A percentile compares a stretch with the other conserved stretches of the same genome.
Evolutionary conservation across 2,888 invertebrate species (phyloP).

Genomic region (Chymomyza procnemis): DNA sequence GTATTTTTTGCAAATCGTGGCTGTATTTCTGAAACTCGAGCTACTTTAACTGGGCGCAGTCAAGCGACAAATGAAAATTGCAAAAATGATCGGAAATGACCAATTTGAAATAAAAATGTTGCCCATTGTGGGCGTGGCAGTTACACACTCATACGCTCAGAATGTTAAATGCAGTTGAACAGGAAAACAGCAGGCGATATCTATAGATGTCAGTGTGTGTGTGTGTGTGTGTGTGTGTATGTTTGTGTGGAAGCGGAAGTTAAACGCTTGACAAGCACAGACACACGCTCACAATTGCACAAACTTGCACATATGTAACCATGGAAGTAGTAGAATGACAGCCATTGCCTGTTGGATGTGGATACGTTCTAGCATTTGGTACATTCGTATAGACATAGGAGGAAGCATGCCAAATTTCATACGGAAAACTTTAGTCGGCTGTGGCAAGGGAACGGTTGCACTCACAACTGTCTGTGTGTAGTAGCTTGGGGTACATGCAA

Average conservation of each 20-base stretch:
- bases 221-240: background rate
- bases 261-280: conserved; percentile 49
- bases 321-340: conserved; percentile 3
- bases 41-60: conserved; percentile 31
- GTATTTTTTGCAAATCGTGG: background rate
- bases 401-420: conserved; percentile 26
- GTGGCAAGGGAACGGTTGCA: background rate
- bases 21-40: background rate
- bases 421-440: conserved; percentile 27
- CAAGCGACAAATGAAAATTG: conserved; percentile 63
- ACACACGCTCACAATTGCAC: conserved; percentile 33
- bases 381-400: conserved; percentile 10
- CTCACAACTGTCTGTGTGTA: background rate
- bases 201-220: conserved; percentile 6
- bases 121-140: conserved; percentile 25
- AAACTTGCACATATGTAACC: background rate
- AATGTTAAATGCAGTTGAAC: conserved; percentile 42
- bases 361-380: background rate
- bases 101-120: conserved; percentile 72
- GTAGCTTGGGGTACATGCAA: conserved; percentile 28
- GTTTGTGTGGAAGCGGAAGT: conserved; percentile 38
- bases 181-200: background rate
- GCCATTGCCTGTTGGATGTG: conserved; percentile 3
- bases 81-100: conserved; percentile 72
- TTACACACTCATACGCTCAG: background rate